These are phyloP conservation scores for Ecdyonurus torrentis DNA, from an alignment of 2,888 invertebrate species.

Conservation along the genomic window DNA sequence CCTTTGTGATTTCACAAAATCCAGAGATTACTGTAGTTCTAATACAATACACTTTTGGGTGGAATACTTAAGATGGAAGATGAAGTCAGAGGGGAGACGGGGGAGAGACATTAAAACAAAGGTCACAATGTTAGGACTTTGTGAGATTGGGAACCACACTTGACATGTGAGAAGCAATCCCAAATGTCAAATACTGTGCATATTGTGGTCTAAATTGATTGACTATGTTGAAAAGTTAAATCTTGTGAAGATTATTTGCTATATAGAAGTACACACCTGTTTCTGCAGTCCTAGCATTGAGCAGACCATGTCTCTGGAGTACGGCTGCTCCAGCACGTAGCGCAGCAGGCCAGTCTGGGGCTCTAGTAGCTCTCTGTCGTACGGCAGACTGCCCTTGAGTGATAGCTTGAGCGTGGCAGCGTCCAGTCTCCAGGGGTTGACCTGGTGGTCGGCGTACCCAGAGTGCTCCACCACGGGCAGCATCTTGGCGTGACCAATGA, in stretches of 20 bases:
- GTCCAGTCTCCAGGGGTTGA: slow-evolving; percentile 88
- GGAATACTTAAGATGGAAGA: too few species aligned
- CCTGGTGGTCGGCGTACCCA: slow-evolving; percentile 74
- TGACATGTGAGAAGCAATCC: neutral
- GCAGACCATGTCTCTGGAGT: slow-evolving; percentile 91
- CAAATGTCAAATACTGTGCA: neutral
- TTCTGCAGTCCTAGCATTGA: slow-evolving; percentile 88
- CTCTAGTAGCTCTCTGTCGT: slow-evolving; percentile 68
- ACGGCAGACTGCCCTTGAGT: slow-evolving; percentile 66
- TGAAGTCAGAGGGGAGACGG: too few species aligned
- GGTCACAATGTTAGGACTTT: too few species aligned
- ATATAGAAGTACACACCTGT: slow-evolving; percentile 37
- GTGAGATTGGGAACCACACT: too few species aligned
- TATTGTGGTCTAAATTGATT: neutral
- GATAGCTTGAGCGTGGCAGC: slow-evolving; percentile 57
- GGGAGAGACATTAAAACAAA: too few species aligned
- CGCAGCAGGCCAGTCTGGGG: slow-evolving; percentile 75
- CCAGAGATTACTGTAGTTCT: too few species aligned
- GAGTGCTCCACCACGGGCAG: slow-evolving; percentile 88
- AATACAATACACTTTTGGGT: too few species aligned
- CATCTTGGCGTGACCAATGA: slow-evolving; percentile 78
- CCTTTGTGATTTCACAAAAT: too few species aligned
- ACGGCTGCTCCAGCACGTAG: slow-evolving; percentile 87
- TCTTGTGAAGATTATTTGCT: neutral
- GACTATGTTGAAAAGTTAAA: slow-evolving; percentile 8